Evolutionary conservation across 2,113 vertebrate genomes (phyloP).

Genomic region (Merops nubicus): DNA sequence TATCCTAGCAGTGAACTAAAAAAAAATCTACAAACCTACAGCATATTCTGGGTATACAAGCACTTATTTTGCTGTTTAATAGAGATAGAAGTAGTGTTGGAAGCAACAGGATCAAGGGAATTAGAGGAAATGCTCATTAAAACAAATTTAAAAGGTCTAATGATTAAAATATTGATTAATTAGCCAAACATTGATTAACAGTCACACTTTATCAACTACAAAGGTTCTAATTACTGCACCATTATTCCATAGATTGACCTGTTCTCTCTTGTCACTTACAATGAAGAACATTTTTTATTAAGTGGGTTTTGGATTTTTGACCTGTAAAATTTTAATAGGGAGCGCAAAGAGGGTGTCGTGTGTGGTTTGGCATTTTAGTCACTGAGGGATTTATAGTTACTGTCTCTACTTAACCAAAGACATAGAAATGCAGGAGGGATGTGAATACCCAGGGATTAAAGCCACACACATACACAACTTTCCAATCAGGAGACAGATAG

Average conservation of each 20-base stretch:
- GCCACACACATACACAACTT: not conserved
- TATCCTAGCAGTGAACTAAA: not conserved
- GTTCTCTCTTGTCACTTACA: constrained; percentile 90
- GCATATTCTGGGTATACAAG: constrained; percentile 32
- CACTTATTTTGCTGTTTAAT: constrained; percentile 80
- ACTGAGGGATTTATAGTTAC: constrained; percentile 87
- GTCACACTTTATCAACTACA: constrained; percentile 96
- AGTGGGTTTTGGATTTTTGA: constrained; percentile 99
- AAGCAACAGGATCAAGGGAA: constrained; percentile 87
- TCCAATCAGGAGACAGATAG: not conserved
- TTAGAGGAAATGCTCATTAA: constrained; percentile 95
- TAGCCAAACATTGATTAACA: constrained; percentile 98
- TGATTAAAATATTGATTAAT: constrained; percentile 99
- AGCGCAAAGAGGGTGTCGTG: constrained; percentile 85
- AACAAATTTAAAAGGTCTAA: constrained; percentile 92
- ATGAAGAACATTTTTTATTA: constrained; percentile 97
- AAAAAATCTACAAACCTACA: not conserved
- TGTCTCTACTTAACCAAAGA: constrained; percentile 91
- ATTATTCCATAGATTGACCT: constrained; percentile 93
- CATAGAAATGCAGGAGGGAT: constrained; percentile 79
- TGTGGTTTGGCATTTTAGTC: constrained; percentile 94
- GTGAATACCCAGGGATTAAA: constrained; percentile 73
- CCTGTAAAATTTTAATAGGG: constrained; percentile 99
- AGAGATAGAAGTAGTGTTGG: constrained; percentile 79
- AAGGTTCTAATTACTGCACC: constrained; percentile 91